Conservation (phyloP, 2,113 vertebrate genomes). For the Hyla sarda region DNA sequence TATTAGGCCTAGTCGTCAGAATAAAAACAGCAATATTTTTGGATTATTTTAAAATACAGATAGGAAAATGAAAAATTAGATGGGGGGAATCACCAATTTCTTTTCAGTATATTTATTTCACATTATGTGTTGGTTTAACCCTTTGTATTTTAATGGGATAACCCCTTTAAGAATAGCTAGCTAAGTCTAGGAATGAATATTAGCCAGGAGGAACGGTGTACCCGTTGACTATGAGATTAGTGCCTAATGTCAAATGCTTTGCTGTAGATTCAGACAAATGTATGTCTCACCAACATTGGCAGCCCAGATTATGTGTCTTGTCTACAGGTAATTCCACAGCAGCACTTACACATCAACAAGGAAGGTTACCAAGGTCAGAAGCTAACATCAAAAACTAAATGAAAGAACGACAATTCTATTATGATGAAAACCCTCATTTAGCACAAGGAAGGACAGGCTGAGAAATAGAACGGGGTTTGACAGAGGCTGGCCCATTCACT, state of each 20-base stretch:
- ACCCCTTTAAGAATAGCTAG: not conserved
- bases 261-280: conserved; percentile 56
- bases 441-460: not conserved
- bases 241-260: conserved; percentile 51
- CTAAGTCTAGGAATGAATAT: not conserved
- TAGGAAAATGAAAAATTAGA: too few species aligned
- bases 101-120: too few species aligned
- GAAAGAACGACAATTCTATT: conserved; percentile 15
- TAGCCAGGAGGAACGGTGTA: not conserved
- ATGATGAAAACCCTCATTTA: not conserved
- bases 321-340: conserved; percentile 40
- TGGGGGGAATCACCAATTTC: too few species aligned
- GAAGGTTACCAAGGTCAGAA: conserved; percentile 36
- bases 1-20: too few species aligned
- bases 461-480: conserved; percentile 28
- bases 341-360: conserved; percentile 26
- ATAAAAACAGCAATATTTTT: too few species aligned
- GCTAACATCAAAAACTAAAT: conserved; percentile 57
- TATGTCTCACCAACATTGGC: conserved; percentile 44
- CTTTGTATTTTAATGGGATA: too few species aligned
- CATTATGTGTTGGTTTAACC: too few species aligned
- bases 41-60: too few species aligned
- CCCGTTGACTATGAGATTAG: not conserved
- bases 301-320: conserved; percentile 36
- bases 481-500: conserved; percentile 50